Evolutionary conservation across 2,888 invertebrate species (phyloP), one percentile per base, ranked within the genome.

Genomic region (Priocnemis perturbator): DNA sequence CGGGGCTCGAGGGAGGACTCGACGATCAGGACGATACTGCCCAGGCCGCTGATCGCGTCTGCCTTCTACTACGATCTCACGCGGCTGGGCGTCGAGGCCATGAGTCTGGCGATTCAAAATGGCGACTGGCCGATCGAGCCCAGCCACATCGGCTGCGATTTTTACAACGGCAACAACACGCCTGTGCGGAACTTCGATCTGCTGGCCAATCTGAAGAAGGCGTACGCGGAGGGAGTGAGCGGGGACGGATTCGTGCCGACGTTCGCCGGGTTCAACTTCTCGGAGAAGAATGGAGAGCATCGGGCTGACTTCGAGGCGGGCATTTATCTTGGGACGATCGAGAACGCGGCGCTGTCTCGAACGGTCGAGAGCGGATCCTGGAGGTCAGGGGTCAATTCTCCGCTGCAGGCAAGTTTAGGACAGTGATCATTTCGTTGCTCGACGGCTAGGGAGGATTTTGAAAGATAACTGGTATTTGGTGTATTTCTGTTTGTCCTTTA

Each of bases 21-120:
- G 50, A 26, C 7, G 20, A 45, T 21, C 4, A 47, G 20, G 3
- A 21, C 15, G 2, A 19, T 65, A 0, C 53, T 88, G 0, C 69
- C 77, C 0, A 79, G 78, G 45, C 88, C 89, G 0, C 37, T 82
- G 9, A 64, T 89, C n/a, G 76, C 80, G 0, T 84, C 88, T 0
- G 95, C 95, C 4, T 97, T 97, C 89, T 97, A 97, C 89, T 97
- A 96, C 89, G 97, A 98, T 89, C 89, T 97, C 73, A 71, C 85
- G 0, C 73, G 81, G 15, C 60, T 89, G 9, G 87, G 83, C 2
- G 76, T 88, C 0, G 56, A 64, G 0, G 85, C 87, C 1, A 89
- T 89, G 87, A 87, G 84, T 66, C 62, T 67, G 3, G 86, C 87
- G 1, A 20, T 88, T 82, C 76, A 83, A 86, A 91, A 92, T 86